These are phyloP conservation scores for Crocuta crocuta DNA, from an alignment of 2,113 vertebrate species.

Conservation along the genomic window DNA sequence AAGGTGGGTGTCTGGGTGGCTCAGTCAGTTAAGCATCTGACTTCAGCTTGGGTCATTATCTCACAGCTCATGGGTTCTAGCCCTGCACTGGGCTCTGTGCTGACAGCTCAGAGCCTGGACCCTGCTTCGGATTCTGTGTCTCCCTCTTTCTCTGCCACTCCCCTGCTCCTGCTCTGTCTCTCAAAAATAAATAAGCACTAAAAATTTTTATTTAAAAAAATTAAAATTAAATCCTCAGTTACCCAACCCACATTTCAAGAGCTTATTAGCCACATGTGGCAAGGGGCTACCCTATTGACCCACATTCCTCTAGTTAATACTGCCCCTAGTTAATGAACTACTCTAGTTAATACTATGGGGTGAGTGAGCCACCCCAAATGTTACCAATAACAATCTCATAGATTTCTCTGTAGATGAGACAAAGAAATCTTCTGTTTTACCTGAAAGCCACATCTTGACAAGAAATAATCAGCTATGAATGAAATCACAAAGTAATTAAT, in stretches of 20 bases:
- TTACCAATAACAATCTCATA: background rate
- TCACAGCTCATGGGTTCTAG: background rate
- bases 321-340: background rate
- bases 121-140: too few species aligned
- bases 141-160: too few species aligned
- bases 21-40: background rate
- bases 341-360: background rate
- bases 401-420: background rate
- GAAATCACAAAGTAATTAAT: constrained; percentile 5
- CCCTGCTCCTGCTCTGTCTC: too few species aligned
- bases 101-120: too few species aligned
- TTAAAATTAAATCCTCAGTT: background rate
- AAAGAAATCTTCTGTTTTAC: background rate
- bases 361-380: background rate
- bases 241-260: background rate
- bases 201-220: background rate
- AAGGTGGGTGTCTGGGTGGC: background rate
- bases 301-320: background rate
- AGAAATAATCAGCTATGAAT: background rate
- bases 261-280: background rate
- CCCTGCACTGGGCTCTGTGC: background rate
- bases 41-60: background rate
- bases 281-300: background rate
- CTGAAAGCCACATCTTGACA: background rate
- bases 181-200: too few species aligned